Percentiles rank a stretch among this genome's conserved stretches.
Conservation (phyloP, 2,888 invertebrate genomes). For the Parapristionchus giblindavisi region DNA sequence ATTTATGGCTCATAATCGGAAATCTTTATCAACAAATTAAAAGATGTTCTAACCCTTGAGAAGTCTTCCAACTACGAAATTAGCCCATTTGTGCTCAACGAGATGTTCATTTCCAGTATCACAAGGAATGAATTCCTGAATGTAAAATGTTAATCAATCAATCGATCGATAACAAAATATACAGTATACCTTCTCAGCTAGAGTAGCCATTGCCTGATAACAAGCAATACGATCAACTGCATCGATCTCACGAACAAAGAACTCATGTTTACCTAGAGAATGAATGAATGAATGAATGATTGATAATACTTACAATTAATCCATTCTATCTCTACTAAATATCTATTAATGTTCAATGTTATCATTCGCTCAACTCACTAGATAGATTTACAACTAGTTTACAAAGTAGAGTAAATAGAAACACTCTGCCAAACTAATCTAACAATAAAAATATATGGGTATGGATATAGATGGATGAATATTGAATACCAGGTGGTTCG, state of each 20-base stretch:
- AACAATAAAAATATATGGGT: neutral
- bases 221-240: conserved; percentile 52
- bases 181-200: conserved; percentile 49
- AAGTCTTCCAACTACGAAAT: conserved; percentile 41
- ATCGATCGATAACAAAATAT: neutral
- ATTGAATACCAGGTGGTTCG: conserved; percentile 41
- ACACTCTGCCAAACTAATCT: neutral
- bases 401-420: neutral
- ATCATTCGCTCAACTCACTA: no score
- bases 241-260: conserved; percentile 55
- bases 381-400: neutral
- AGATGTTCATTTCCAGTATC: conserved; percentile 42
- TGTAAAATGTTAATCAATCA: neutral
- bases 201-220: conserved; percentile 59
- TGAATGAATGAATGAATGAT: no score
- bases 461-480: neutral
- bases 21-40: neutral
- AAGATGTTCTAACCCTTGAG: conserved; percentile 32
- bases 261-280: conserved; percentile 51
- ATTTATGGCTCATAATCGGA: neutral
- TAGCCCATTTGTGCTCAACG: conserved; percentile 50
- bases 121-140: conserved; percentile 39
- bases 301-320: no score
- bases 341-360: no score
- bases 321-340: no score